phyloP scores from a whole-genome alignment of 2,797 vertebrate genomes.

The Sebastes paucispinis region DNA sequence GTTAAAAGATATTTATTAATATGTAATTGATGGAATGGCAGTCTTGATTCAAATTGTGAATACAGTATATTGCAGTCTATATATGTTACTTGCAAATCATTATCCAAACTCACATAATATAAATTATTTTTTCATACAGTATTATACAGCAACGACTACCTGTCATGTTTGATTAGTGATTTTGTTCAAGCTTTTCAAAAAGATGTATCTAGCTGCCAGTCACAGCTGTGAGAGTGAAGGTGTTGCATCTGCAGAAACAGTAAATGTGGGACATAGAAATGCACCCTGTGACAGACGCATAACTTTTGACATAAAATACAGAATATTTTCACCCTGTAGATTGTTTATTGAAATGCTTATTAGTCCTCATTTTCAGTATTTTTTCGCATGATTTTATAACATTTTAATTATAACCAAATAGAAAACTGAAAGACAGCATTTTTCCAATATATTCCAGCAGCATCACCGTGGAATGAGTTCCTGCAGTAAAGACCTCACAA shows the following conservation, averaged over 20 bases:
- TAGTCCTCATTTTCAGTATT: not conserved
- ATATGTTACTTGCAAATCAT: not conserved
- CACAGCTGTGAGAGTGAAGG: not conserved
- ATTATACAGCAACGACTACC: not conserved
- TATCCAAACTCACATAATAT: not conserved
- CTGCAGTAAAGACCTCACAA: not conserved
- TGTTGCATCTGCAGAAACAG: not conserved
- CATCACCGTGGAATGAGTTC: not conserved
- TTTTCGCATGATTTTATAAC: not conserved
- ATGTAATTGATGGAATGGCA: no score
- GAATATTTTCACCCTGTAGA: not conserved
- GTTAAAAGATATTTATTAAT: no score
- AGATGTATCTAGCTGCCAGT: not conserved
- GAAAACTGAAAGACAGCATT: not conserved
- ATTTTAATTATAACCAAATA: not conserved
- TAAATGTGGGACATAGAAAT: not conserved
- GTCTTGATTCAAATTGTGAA: not conserved
- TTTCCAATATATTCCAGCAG: not conserved
- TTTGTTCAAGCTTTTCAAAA: not conserved
- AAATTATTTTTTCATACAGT: not conserved
- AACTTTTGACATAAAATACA: not conserved
- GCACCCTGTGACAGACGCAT: not conserved
- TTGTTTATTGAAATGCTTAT: not conserved
- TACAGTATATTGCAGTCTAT: not conserved
- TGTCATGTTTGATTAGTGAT: constrained; percentile 6